These are phyloP conservation scores for Myotis davidii DNA, from an alignment of 2,113 vertebrate species.

Conservation along the genomic window DNA sequence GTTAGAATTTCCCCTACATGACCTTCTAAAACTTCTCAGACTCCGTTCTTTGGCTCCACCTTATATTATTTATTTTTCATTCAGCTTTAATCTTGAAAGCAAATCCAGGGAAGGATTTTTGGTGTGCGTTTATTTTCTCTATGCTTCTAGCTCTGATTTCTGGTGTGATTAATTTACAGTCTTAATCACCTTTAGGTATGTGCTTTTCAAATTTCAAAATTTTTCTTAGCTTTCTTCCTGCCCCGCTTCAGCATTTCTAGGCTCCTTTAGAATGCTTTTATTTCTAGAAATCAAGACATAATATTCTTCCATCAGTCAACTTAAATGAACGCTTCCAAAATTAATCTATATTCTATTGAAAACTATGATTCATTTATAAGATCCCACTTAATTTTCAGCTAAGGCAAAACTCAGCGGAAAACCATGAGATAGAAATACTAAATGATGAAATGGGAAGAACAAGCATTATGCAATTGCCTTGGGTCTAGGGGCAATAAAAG, in stretches of 20 bases:
- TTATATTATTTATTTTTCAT: slow-evolving; percentile 43
- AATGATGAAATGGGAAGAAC: background rate
- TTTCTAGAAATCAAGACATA: slow-evolving; percentile 26
- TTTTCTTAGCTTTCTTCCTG: background rate
- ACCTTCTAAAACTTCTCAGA: background rate
- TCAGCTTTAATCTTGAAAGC: slow-evolving; percentile 45
- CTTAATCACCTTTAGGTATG: background rate
- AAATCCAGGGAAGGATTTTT: background rate
- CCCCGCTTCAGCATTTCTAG: background rate
- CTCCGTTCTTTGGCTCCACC: background rate
- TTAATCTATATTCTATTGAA: slow-evolving; percentile 35
- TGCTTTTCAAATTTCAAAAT: slow-evolving; percentile 6
- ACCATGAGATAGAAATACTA: background rate
- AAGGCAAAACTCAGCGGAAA: slow-evolving; percentile 30
- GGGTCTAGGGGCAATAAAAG: background rate
- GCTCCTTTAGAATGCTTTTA: background rate
- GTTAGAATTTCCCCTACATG: slow-evolving; percentile 10
- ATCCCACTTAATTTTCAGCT: background rate
- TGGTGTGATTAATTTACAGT: background rate
- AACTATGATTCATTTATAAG: background rate
- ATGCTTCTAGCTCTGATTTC: background rate
- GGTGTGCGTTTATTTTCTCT: background rate
- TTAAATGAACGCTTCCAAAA: slow-evolving; percentile 46
- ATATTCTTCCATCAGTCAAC: background rate
- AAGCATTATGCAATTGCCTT: background rate